Base-by-base conservation (phyloP, 2,888 invertebrate species). In the Amphiduros pacificus region DNA sequence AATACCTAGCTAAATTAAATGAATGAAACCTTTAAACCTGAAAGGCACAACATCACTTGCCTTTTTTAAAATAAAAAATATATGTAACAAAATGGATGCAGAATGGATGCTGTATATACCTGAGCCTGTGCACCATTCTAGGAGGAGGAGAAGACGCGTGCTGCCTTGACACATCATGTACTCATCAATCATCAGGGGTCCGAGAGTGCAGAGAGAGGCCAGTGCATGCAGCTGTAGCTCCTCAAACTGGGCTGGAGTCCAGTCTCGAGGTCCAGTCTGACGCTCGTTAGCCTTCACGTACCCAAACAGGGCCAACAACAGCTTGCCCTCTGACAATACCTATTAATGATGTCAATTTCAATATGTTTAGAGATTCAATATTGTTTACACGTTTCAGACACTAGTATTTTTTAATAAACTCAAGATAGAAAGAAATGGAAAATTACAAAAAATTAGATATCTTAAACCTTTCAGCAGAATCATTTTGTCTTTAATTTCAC, bases 151-250 rank as follows among this genome's bases (percentile, higher is more conserved):
- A 20, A 81, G 68, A 17, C 81, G 69, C 4, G 81, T 82, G 60
- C 73, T 75, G 26, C 82, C 82, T 68, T 81, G 79, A 64, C 79
- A 81, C 17, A 73, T 76, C 76, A 82, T 78, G 66, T 79, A 82
- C 59, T 82, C 81, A 31, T 79, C 79, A 26, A 78, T 55, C 74
- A 82, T 73, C 31, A 76, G 68, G 0, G 82, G 82, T 29, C 75
- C 76, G 22, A 82, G 71, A 2, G 76, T 79, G 59, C 75, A 74
- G 55, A 83, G 71, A 44, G 77, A 75, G 1, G 77, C 68, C 73
- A 83, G 73, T 1, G 81, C 81, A 41, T 77, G 80, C 11, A 82
- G 77, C 69, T 82, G 82, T 1, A 83, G 66, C 66, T 82, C 82
- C 68, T 82, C 82, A 73, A 79, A 80, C 73, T 83, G 81, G 4